Evolutionary conservation across 1,140 invertebrate species (phyloP).

Genomic region (Rhopalosiphum padi): DNA sequence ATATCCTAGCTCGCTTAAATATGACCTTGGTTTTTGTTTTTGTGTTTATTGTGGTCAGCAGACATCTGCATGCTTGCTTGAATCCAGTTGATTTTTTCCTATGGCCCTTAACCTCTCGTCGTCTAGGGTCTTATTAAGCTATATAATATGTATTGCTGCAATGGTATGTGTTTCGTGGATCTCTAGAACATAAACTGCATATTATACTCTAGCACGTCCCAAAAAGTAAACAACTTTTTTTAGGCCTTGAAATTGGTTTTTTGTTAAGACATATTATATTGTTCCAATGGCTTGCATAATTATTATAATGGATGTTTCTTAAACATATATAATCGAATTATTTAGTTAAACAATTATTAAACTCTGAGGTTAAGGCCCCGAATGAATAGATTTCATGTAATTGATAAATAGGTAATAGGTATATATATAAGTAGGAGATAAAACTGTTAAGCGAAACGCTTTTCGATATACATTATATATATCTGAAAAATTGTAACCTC

Average conservation of each 20-base stretch:
- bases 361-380: not conserved
- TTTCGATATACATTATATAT: not conserved
- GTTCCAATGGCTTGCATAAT: not conserved
- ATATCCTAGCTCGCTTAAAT: not conserved
- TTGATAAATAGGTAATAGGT: not conserved
- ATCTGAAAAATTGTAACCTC: not conserved
- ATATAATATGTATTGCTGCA: not conserved
- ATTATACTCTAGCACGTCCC: not conserved
- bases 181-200: not conserved
- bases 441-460: not conserved
- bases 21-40: slow-evolving; percentile 15
- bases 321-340: not conserved
- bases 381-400: not conserved
- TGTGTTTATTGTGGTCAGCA: not conserved
- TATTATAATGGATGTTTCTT: not conserved
- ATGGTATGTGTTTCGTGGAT: not conserved
- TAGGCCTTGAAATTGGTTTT: not conserved
- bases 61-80: not conserved
- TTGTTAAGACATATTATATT: not conserved
- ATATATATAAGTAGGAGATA: not conserved
- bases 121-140: not conserved
- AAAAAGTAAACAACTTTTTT: not conserved
- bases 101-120: not conserved
- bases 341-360: not conserved
- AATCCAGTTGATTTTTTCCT: not conserved